Evolutionary conservation across 1,140 invertebrate species (phyloP).

Genomic region (Chelonus insularis): DNA sequence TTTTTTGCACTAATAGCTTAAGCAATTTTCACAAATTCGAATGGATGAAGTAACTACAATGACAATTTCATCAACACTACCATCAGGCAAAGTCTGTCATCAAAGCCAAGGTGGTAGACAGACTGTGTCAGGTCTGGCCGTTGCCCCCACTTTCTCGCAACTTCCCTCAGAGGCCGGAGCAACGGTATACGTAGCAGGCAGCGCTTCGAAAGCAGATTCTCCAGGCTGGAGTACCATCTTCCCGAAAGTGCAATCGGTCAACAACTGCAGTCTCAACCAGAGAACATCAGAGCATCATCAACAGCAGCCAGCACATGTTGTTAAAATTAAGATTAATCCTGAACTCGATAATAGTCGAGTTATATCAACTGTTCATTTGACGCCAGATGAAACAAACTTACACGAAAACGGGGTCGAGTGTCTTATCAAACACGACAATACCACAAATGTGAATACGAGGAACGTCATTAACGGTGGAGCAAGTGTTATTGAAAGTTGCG

Average conservation of each 20-base stretch:
- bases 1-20: neutral
- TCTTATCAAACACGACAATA: conserved; percentile 52
- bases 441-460: conserved; percentile 45
- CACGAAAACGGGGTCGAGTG: conserved; percentile 42
- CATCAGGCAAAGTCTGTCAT: conserved; percentile 5
- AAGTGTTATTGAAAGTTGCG: conserved; percentile 44
- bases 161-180: conserved; percentile 47
- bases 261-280: conserved; percentile 55
- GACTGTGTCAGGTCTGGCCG: conserved; percentile 49
- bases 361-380: conserved; percentile 50
- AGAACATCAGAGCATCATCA: conserved; percentile 39
- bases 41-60: conserved; percentile 48
- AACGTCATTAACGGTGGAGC: conserved; percentile 22
- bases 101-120: conserved; percentile 33
- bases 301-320: conserved; percentile 61
- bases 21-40: conserved; percentile 4
- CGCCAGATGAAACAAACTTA: conserved; percentile 37
- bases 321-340: conserved; percentile 71
- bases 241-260: conserved; percentile 54
- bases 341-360: conserved; percentile 55
- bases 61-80: conserved; percentile 44
- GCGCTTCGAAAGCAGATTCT: conserved; percentile 37
- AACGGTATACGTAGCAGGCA: conserved; percentile 65
- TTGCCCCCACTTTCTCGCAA: conserved; percentile 40
- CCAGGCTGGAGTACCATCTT: conserved; percentile 41